These are phyloP conservation scores for Hypsibius dujardini DNA, from an alignment of 1,140 invertebrate genomes.

Conservation along the genomic window DNA sequence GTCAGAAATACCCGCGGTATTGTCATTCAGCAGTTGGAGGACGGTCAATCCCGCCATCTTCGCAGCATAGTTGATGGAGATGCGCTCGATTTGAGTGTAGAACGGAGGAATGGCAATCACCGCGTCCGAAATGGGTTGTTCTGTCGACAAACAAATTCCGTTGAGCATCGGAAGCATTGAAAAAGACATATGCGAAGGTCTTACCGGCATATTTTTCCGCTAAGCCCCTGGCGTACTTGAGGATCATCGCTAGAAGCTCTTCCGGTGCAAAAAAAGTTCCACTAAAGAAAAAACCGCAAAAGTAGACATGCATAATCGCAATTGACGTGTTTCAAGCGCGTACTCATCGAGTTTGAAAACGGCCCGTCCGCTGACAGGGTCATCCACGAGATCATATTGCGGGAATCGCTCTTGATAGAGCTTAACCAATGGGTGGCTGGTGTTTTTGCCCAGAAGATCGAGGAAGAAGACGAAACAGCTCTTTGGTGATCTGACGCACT, in stretches of 20 bases:
- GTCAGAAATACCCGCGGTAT: slow-evolving; percentile 49
- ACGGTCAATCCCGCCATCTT: slow-evolving; percentile 70
- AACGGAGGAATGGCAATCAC: slow-evolving; percentile 88
- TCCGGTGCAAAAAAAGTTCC: slow-evolving; percentile 64
- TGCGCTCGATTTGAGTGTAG: slow-evolving; percentile 84
- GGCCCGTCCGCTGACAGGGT: slow-evolving; percentile 34
- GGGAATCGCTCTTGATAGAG: slow-evolving; percentile 70
- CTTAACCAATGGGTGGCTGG: slow-evolving; percentile 73
- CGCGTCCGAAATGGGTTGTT: slow-evolving; percentile 66
- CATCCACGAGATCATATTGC: slow-evolving; percentile 60
- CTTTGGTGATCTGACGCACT: slow-evolving; percentile 65
- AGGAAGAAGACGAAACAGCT: slow-evolving; percentile 68
- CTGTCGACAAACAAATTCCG: slow-evolving; percentile 28
- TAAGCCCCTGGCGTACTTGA: slow-evolving; percentile 66
- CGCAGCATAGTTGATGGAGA: slow-evolving; percentile 64
- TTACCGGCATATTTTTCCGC: slow-evolving; percentile 45
- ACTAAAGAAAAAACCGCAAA: slow-evolving; percentile 25
- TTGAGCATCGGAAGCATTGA: background rate
- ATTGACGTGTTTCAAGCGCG: slow-evolving; percentile 21
- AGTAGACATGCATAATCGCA: background rate
- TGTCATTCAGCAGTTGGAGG: slow-evolving; percentile 82
- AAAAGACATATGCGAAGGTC: background rate
- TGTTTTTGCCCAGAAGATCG: slow-evolving; percentile 74
- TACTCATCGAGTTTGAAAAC: slow-evolving; percentile 64
- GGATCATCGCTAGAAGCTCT: slow-evolving; percentile 72